Evolutionary conservation across 2,797 vertebrate species (phyloP).

Genomic region (Myotis planiceps): DNA sequence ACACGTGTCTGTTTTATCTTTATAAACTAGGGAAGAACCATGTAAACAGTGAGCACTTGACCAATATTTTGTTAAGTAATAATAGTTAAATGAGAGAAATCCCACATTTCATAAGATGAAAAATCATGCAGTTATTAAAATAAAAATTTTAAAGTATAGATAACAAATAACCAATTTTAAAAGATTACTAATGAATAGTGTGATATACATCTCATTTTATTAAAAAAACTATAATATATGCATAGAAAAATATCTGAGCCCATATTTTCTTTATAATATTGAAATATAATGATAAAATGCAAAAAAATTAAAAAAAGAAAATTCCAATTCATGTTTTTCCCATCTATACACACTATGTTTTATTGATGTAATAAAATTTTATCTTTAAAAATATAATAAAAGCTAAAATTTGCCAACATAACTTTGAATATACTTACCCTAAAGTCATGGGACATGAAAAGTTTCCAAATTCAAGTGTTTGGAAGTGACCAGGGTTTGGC

Average conservation of each 20-base stretch:
- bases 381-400: background rate
- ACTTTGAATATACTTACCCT: background rate
- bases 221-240: background rate
- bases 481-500: background rate
- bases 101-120: background rate
- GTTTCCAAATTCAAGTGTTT: background rate
- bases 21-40: background rate
- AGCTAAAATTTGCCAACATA: background rate
- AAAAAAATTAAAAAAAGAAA: background rate
- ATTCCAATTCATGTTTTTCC: background rate
- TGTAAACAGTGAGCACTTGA: background rate
- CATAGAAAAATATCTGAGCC: background rate
- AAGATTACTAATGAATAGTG: background rate
- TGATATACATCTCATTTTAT: background rate
- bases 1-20: background rate
- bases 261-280: background rate
- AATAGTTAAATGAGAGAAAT: constrained; percentile 53
- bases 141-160: background rate
- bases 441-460: background rate
- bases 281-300: background rate
- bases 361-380: background rate
- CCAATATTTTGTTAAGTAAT: constrained; percentile 30
- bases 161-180: background rate
- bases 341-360: background rate
- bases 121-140: constrained; percentile 32